Conservation (phyloP, 1,140 invertebrate species). For the Colletes gigas region DNA sequence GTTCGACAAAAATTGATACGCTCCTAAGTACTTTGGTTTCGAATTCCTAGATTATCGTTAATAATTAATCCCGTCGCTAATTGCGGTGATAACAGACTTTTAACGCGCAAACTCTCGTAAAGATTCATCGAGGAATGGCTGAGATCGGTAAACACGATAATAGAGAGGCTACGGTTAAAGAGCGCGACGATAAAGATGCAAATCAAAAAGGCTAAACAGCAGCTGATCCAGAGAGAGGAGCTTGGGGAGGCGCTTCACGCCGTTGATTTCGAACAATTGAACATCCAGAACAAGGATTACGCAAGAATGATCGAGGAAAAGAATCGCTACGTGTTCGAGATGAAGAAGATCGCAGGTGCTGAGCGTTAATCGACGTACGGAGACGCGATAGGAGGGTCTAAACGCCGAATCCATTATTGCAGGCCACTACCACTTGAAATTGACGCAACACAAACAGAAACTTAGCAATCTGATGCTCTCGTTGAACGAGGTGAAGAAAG, state of each 20-base stretch:
- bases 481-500: conserved; percentile 72
- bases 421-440: conserved; percentile 71
- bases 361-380: neutral
- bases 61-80: too few species aligned
- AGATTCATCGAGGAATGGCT: conserved; percentile 81
- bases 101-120: neutral
- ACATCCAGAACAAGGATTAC: conserved; percentile 81
- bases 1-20: too few species aligned
- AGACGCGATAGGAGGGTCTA: neutral
- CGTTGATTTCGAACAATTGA: conserved; percentile 82
- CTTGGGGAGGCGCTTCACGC: conserved; percentile 79
- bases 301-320: conserved; percentile 78
- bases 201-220: conserved; percentile 78
- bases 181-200: conserved; percentile 80
- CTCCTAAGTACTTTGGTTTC: too few species aligned
- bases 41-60: too few species aligned
- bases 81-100: conserved; percentile 10
- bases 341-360: conserved; percentile 80
- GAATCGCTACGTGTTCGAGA: conserved; percentile 74
- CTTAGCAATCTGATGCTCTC: conserved; percentile 77
- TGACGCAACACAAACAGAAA: conserved; percentile 79
- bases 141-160: conserved; percentile 76
- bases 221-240: conserved; percentile 79
- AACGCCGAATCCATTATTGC: neutral
- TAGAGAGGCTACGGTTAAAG: conserved; percentile 80